A percentile compares a stretch with the other conserved stretches of the same genome.
Conservation (phyloP, 2,797 vertebrate genomes). For the Loriculus beryllinus region DNA sequence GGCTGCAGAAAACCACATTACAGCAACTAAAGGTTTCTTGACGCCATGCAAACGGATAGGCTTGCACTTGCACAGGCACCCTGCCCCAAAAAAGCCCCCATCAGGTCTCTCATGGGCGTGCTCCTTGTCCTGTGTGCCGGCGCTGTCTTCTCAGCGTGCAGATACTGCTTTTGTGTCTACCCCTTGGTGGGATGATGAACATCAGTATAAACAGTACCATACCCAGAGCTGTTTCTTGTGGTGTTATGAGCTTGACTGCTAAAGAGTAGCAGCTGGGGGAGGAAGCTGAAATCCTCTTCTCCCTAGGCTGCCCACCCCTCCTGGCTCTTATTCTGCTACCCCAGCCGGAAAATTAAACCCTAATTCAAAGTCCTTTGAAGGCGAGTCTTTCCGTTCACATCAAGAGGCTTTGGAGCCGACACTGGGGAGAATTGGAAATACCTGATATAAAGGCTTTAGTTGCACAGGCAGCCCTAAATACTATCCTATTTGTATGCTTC, state of each 20-base stretch:
- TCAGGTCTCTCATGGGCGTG: not conserved
- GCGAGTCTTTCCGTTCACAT: not conserved
- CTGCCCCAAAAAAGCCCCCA: not conserved
- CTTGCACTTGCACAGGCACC: fast-evolving
- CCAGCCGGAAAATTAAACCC: not conserved
- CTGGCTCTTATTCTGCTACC: not conserved
- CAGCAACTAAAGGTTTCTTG: not conserved
- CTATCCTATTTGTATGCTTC: not conserved
- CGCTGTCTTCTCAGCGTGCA: fast-evolving
- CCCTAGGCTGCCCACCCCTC: fast-evolving
- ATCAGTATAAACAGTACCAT: not conserved
- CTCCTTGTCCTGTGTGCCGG: fast-evolving
- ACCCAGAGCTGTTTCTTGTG: not conserved
- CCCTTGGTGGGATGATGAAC: not conserved
- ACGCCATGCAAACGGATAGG: fast-evolving
- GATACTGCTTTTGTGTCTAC: not conserved
- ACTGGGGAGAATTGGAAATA: not conserved
- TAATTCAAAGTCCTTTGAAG: not conserved
- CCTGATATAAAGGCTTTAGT: not conserved
- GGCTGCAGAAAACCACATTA: not conserved
- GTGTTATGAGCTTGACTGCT: not conserved
- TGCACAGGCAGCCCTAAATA: not conserved
- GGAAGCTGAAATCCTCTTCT: not conserved
- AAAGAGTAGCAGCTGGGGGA: not conserved
- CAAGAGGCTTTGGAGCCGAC: not conserved